Base-by-base conservation (phyloP, 1,140 invertebrate genomes). In the Nebria ingens region DNA sequence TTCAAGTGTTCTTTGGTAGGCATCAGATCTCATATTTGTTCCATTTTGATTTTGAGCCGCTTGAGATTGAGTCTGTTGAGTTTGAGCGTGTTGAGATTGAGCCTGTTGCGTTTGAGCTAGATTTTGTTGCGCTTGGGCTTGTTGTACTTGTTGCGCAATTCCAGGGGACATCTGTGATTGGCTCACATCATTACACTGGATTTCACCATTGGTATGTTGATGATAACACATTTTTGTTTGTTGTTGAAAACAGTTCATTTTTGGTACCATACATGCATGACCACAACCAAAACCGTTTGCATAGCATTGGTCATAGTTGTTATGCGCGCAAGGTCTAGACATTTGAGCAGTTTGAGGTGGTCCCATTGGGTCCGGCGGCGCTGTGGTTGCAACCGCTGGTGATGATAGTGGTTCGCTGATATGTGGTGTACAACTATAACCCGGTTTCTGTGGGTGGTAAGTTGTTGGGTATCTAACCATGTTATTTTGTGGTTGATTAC, bases 1-100 rank as follows among this genome's bases (percentile, higher is more conserved):
- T 60, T 93, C 89, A 12, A 93, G 68, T 2, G 91, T 94, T 53
- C 91, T 77, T 64, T 91, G 83, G 67, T 93, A 94, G 0, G 89
- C 83, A 54, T 93, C 91, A 23, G 86, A 85, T 22, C 84, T 73
- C 86, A 92, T 91, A 0, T 78, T 76, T 55, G 57, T 45, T 11
- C 40, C 38, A 54, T 29, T 57, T 62, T 60, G 56, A 51, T n/a
- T 4, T 52, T 49, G n/a, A n/a, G 52, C 54, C 15, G 42, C 20
- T 50, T 29, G 38, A 17, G n/a, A 34, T 22, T 54, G 51, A 15
- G 45, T 21, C 54, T 55, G 21, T 40, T 55, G 13, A 57, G 58
- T 11, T 49, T 45, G 34, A n/a, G n/a, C n/a, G n/a, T n/a, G n/a
- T n/a, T n/a, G n/a, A n/a, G n/a, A n/a, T n/a, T n/a, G n/a, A n/a